Base-by-base conservation (phyloP, 2,888 invertebrate genomes). In the Caenorhabditis becei region DNA sequence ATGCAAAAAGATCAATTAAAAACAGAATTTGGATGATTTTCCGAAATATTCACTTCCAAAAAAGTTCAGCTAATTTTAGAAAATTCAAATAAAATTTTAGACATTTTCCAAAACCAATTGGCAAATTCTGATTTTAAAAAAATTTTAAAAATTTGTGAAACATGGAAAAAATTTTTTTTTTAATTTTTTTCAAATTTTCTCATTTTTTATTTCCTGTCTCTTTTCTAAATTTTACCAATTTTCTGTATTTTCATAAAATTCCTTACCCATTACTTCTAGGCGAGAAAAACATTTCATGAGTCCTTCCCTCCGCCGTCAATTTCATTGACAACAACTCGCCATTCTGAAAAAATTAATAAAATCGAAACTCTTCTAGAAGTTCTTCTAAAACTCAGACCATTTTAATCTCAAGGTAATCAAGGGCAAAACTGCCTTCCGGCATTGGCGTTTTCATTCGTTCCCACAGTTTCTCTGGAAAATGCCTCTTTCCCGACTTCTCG, bases 321-420 rank as follows among this genome's bases (percentile, higher is more conserved):
- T 35, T 51, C 70, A 70, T 70, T 32, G 61, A 61, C 14, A 59
- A 2, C 11, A 53, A 18, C 20, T 62, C 61, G 53, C 71, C 62
- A 26, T 71, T 59, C 53, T 70, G 70, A 20, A 51, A 71, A 28
- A 51, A 37, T 20, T 35, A 35, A 26, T 54, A 67, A 56, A 62
- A n/a, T 41, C 35, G 14, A 2, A 28, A 35, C 0, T 44, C 20
- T 44, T 49, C 7, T 26, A 24, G 24, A 11, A 35, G 1, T n/a
- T n/a, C n/a, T n/a, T n/a, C n/a, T n/a, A n/a, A 26, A 26, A 11
- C 0, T 20, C 8, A 20, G 10, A 72, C 72, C 65, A 62, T 28
- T 59, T 74, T 74, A 37, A 74, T 41, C 26, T 74, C 74, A 59
- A 58, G 59, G 3, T 51, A 5, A 41, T 74, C 74, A 28, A 74